Percentiles rank a stretch among this genome's conserved stretches.
phyloP scores from a whole-genome alignment of 2,888 invertebrate species.

The Zhuqinia jingwanae region DNA sequence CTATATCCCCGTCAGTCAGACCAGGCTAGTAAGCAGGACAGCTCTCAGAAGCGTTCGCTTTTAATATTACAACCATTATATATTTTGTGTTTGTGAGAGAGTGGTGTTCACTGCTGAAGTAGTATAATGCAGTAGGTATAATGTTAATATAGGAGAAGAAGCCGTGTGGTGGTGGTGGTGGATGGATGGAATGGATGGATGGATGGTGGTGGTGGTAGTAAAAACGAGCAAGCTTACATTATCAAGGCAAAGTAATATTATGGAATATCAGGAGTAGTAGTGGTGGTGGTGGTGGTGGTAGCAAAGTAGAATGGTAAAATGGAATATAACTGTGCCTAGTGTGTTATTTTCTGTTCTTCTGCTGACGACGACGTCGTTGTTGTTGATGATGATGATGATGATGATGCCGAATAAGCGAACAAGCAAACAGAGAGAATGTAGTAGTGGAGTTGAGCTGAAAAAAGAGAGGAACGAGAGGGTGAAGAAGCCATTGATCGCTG shows the following conservation, averaged over 20 bases:
- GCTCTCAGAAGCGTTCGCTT: constrained; percentile 57
- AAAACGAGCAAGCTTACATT: constrained; percentile 27
- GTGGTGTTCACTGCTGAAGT: constrained; percentile 47
- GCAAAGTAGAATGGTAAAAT: constrained; percentile 39
- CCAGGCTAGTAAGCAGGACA: constrained; percentile 50
- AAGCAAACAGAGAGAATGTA: constrained; percentile 39
- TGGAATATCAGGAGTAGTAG: constrained; percentile 42
- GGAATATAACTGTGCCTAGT: constrained; percentile 65
- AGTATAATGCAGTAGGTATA: constrained; percentile 44
- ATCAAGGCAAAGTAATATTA: constrained; percentile 33
- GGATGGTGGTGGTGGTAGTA: constrained; percentile 55
- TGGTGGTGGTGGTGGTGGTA: no score
- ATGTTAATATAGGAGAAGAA: constrained; percentile 33
- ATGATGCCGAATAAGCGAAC: constrained; percentile 55
- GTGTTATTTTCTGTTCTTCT: constrained; percentile 59
- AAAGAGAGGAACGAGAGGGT: constrained; percentile 71
- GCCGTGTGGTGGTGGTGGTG: constrained; percentile 52
- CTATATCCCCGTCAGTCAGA: constrained; percentile 41
- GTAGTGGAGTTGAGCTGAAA: constrained; percentile 50
- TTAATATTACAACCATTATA: constrained; percentile 56
- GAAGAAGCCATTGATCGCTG: constrained; percentile 78
- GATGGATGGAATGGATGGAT: constrained; percentile 32
- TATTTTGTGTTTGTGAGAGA: constrained; percentile 20
- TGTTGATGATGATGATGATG: constrained; percentile 37
- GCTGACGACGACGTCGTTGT: constrained; percentile 47